These are phyloP conservation scores for Phainopepla nitens DNA, from an alignment of 2,113 vertebrate species.

Conservation along the genomic window DNA sequence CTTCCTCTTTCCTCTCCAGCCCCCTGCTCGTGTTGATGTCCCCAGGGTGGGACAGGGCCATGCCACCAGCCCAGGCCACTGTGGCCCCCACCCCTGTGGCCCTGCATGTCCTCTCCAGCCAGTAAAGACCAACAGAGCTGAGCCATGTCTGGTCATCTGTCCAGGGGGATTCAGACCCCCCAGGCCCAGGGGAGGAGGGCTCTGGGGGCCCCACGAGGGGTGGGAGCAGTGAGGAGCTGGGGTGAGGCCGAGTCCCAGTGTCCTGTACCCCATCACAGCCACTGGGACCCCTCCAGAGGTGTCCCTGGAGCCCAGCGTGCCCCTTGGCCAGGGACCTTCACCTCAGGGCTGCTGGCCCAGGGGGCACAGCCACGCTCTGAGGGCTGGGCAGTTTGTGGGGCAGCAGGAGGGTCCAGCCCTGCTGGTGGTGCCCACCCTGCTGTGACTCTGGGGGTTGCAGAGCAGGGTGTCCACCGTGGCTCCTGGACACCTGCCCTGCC, in stretches of 20 bases:
- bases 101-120: neutral
- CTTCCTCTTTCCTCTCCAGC: neutral
- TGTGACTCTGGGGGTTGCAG: neutral
- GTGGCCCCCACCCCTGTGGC: neutral
- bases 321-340: neutral
- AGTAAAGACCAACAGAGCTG: conserved; percentile 5
- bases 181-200: neutral
- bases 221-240: neutral
- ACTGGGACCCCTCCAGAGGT: neutral
- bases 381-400: neutral
- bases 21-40: neutral
- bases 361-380: accelerated
- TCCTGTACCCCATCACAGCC: neutral
- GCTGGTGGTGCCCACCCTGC: too few species aligned
- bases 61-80: neutral
- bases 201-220: neutral
- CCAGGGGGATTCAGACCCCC: neutral
- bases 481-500: neutral
- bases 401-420: neutral
- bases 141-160: neutral
- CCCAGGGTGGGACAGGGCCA: neutral
- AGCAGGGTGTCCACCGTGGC: neutral
- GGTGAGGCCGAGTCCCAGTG: neutral
- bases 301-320: too few species aligned
- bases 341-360: neutral